Percentiles rank a stretch among this genome's conserved stretches.
These are phyloP conservation scores for Drosophila pseudoananassae DNA, from an alignment of 1,140 invertebrate genomes.

Conservation along the genomic window DNA sequence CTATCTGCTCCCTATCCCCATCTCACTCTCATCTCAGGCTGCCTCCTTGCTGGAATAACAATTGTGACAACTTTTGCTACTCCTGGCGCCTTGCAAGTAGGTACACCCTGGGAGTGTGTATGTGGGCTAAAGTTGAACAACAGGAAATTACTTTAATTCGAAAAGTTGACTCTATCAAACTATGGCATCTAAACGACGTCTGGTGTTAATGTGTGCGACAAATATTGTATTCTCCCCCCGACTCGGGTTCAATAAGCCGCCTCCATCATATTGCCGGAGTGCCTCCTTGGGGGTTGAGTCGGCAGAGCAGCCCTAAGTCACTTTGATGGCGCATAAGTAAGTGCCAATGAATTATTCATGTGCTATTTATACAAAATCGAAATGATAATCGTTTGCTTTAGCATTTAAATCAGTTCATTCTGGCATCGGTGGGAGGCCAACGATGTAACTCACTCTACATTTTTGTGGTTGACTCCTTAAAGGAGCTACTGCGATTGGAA, in stretches of 20 bases:
- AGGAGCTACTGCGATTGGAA: neutral
- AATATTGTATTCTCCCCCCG: slow-evolving; percentile 46
- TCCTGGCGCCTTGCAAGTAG: neutral
- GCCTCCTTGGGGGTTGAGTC: neutral
- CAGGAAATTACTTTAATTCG: slow-evolving; percentile 79
- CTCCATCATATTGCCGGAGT: slow-evolving; percentile 66
- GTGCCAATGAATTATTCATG: slow-evolving; percentile 76
- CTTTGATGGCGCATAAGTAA: slow-evolving; percentile 81
- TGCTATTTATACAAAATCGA: slow-evolving; percentile 79
- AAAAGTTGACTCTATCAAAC: slow-evolving; percentile 74
- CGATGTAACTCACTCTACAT: neutral
- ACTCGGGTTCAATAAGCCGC: slow-evolving; percentile 63
- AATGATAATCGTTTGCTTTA: slow-evolving; percentile 81
- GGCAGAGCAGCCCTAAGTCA: slow-evolving; percentile 48
- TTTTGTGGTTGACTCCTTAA: neutral
- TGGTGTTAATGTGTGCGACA: slow-evolving; percentile 60
- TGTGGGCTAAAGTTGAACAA: slow-evolving; percentile 49
- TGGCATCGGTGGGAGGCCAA: neutral
- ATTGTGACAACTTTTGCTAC: slow-evolving; percentile 70
- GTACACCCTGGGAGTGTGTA: neutral
- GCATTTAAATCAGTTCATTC: slow-evolving; percentile 74
- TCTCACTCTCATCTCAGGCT: neutral
- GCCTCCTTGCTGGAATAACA: slow-evolving; percentile 60
- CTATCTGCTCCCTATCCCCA: slow-evolving; percentile 4
- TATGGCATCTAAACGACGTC: slow-evolving; percentile 52